Evolutionary conservation across 1,140 invertebrate species (phyloP), one percentile per base, ranked within the genome.

Genomic region (Anastrepha ludens): DNA sequence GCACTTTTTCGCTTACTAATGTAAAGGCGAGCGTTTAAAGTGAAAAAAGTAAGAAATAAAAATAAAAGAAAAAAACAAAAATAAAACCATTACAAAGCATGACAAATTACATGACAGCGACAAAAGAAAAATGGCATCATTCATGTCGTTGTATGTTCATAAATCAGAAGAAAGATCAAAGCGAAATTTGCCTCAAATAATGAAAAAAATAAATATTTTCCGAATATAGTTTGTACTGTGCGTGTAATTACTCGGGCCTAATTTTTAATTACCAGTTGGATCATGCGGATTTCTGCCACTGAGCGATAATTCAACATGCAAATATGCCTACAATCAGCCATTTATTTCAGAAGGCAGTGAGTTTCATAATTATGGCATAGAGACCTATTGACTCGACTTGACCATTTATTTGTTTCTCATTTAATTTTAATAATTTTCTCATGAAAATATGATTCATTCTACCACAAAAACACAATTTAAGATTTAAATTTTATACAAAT

Each of bases 121-220:
- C 55, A 47, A 81, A 81, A 55, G 67, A 81, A 81, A 81, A 50
- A 55, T 81, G 74, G 41, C 74, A 55, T 81, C 74, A 81, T 81
- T 81, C 74, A 81, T 55, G 50, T 81, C 74, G 20, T 20, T 11
- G 74, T 8, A 81, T 41, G 20, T 4, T n/a, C 74, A 81, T 81
- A 81, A 58, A 81, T 81, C 74, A 81, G 20, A 58, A 29, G 47
- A 55, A 81, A 81, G 74, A 81, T 81, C 74, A 81, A 81, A 81
- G 74, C 3, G 47, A 55, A 47, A 81, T 81, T 81, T 55, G 11
- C 41, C 41, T 17, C 39, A 74, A 13, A 44, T 74, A 17, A 17
- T 55, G 50, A 1, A 74, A 41, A 70, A 41, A 17, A 70, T 15
- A 15, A 13, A 44, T 1, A 78, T 50, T 50, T 9, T 6, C 47